Percentiles rank a stretch among this genome's conserved stretches.
Conservation (phyloP, 1,140 invertebrate species). For the Aphaenogaster rudis region DNA sequence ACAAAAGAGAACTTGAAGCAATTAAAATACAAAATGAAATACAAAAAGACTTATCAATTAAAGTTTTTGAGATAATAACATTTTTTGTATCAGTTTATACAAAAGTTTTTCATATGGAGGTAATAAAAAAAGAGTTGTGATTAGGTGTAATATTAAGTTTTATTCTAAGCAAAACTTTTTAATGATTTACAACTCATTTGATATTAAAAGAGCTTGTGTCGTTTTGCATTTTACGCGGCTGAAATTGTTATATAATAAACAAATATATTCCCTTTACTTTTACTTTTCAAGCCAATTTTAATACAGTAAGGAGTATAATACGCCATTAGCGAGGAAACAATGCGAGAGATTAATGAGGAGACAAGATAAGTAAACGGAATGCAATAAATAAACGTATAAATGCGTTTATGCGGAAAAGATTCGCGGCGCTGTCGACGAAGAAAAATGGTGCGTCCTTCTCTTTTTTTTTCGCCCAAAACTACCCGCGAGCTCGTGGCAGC, state of each 20-base stretch:
- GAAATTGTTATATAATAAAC: slow-evolving; percentile 1
- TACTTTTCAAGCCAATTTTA: slow-evolving; percentile 31
- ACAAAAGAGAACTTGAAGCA: not conserved
- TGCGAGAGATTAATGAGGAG: slow-evolving; percentile 27
- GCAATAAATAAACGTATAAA: slow-evolving; percentile 40
- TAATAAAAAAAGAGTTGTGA: not conserved
- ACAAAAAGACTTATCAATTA: not conserved
- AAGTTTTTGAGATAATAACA: not conserved
- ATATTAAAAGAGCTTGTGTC: not conserved
- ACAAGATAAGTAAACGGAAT: slow-evolving; percentile 30
- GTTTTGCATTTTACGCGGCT: not conserved
- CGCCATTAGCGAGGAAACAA: slow-evolving; percentile 23
- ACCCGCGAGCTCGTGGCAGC: slow-evolving; percentile 68
- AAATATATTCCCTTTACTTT: not conserved
- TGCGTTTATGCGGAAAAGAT: slow-evolving; percentile 50
- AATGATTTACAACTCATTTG: not conserved
- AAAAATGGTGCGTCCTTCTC: slow-evolving; percentile 25
- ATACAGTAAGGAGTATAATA: slow-evolving; percentile 3
- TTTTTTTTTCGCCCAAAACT: slow-evolving; percentile 60
- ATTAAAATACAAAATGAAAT: slow-evolving; percentile 9
- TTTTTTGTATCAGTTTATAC: not conserved
- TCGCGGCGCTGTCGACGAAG: slow-evolving; percentile 50
- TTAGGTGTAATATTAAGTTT: not conserved
- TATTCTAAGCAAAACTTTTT: not conserved
- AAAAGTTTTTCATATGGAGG: not conserved